Evolutionary conservation across 2,888 invertebrate genomes (phyloP).

Genomic region (Lasiommata megera): DNA sequence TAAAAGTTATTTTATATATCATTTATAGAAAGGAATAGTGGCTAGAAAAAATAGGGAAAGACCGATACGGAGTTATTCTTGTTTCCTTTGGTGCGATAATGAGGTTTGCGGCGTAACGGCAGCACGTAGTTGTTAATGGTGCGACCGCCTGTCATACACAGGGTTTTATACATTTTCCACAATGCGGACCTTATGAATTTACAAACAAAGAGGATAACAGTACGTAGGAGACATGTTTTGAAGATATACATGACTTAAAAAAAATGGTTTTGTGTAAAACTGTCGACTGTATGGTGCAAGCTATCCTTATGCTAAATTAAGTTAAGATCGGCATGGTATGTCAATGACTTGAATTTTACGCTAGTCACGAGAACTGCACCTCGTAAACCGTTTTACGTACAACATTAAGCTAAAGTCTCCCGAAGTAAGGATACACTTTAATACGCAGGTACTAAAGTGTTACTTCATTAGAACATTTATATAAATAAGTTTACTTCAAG

Average conservation of each 20-base stretch:
- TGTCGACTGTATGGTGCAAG: too few species aligned
- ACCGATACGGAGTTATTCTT: neutral
- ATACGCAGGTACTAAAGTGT: neutral
- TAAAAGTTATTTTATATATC: too few species aligned
- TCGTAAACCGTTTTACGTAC: slow-evolving; percentile 35
- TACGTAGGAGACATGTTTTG: neutral
- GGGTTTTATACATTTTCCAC: neutral
- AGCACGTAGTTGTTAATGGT: neutral
- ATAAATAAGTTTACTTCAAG: too few species aligned
- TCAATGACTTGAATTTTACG: slow-evolving; percentile 7
- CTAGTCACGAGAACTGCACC: slow-evolving; percentile 33
- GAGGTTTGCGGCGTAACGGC: neutral
- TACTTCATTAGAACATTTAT: neutral
- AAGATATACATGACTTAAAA: too few species aligned
- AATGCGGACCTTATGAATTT: neutral
- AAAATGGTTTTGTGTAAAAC: too few species aligned
- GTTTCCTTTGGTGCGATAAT: neutral
- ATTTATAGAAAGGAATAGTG: neutral
- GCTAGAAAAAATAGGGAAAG: neutral
- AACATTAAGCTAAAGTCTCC: slow-evolving; percentile 24
- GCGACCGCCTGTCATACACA: neutral
- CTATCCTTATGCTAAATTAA: too few species aligned
- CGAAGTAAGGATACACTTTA: neutral
- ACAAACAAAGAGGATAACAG: neutral
- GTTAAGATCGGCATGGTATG: neutral